phyloP scores from a whole-genome alignment of 2,113 vertebrate genomes.

The Brachypodius melanocephalos region DNA sequence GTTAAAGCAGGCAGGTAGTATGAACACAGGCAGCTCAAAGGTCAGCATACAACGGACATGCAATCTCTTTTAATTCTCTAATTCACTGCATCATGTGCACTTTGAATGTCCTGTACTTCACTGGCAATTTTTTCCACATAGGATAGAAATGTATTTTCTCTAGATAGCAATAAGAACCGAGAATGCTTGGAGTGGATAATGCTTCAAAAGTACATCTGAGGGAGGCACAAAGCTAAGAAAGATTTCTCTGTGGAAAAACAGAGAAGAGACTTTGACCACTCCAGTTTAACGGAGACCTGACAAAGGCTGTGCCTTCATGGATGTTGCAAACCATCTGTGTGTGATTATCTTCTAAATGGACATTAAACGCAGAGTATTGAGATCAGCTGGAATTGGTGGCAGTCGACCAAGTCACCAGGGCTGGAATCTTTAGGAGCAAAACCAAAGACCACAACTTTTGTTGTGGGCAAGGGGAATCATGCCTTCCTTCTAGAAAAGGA shows the following conservation, averaged over 20 bases:
- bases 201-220: background rate
- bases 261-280: background rate
- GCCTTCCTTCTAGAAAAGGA: background rate
- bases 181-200: background rate
- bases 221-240: background rate
- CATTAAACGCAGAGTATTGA: background rate
- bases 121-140: background rate
- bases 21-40: background rate
- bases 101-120: background rate
- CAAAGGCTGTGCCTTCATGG: background rate
- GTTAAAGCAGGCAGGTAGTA: background rate
- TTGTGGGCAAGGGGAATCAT: background rate
- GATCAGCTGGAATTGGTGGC: background rate
- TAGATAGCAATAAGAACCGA: background rate
- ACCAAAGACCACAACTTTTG: background rate
- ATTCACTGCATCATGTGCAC: background rate
- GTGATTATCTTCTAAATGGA: background rate
- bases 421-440: background rate
- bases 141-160: background rate
- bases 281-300: background rate
- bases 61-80: background rate
- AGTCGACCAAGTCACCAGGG: background rate
- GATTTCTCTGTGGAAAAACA: background rate
- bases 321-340: background rate
- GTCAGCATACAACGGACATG: background rate